Conservation (phyloP, 2,797 vertebrate species). For the Philypnodon macrostomus region DNA sequence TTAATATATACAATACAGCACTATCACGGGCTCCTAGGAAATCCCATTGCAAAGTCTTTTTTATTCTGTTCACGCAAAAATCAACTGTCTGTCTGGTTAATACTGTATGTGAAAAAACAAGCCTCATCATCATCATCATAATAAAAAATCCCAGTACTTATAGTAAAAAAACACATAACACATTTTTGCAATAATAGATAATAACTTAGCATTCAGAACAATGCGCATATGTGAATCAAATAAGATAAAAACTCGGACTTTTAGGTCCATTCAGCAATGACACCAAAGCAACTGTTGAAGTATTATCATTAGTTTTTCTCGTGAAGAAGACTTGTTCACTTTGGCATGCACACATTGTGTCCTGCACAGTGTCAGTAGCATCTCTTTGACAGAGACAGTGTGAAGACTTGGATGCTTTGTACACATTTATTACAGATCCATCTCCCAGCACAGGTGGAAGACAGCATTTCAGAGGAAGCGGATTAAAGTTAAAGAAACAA, state of each 20-base stretch:
- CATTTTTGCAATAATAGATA: slow-evolving; percentile 52
- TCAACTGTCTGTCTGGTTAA: slow-evolving; percentile 40
- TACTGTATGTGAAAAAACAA: slow-evolving; percentile 48
- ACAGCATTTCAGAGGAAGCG: slow-evolving; percentile 73
- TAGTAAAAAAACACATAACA: slow-evolving; percentile 43
- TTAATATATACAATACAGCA: slow-evolving; percentile 49
- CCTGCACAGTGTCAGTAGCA: slow-evolving; percentile 65
- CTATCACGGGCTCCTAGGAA: slow-evolving; percentile 33
- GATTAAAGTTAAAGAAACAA: slow-evolving; percentile 48
- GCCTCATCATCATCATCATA: no score
- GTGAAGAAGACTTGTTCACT: slow-evolving; percentile 66
- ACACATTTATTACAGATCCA: slow-evolving; percentile 63
- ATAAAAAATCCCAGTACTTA: slow-evolving; percentile 58
- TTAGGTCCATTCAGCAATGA: no score
- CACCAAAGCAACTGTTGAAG: slow-evolving; percentile 68
- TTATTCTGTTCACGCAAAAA: slow-evolving; percentile 33
- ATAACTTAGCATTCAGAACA: slow-evolving; percentile 80
- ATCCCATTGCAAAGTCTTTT: slow-evolving; percentile 22
- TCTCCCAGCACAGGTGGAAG: slow-evolving; percentile 76
- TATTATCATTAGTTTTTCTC: slow-evolving; percentile 46
- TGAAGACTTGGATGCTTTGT: slow-evolving; percentile 72
- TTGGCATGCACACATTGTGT: slow-evolving; percentile 79
- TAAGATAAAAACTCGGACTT: slow-evolving; percentile 71
- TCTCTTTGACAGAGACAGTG: slow-evolving; percentile 30
- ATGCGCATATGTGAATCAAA: slow-evolving; percentile 72